phyloP scores from a whole-genome alignment of 2,113 vertebrate species.

The Cygnus buccinator region DNA sequence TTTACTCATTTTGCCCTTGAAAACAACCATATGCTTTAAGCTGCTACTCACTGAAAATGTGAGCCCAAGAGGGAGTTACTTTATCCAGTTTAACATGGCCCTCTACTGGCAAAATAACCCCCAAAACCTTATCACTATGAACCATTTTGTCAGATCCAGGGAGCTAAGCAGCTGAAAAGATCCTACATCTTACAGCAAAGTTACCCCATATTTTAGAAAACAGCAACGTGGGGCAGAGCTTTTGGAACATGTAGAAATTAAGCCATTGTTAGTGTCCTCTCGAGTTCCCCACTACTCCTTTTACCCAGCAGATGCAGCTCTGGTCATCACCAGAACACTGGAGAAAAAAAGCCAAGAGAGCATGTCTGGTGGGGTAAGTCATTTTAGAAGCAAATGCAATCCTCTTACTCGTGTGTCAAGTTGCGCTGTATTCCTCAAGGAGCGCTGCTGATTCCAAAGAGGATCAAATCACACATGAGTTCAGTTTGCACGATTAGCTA shows the following conservation, averaged over 20 bases:
- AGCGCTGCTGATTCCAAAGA: background rate
- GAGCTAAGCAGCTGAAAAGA: background rate
- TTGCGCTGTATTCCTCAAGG: background rate
- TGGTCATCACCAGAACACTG: background rate
- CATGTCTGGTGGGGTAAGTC: background rate
- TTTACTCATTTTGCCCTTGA: conserved; percentile 56
- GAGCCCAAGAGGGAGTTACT: conserved; percentile 8
- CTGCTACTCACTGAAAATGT: background rate
- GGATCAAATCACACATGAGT: background rate
- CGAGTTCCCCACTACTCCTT: background rate
- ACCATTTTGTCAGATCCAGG: background rate
- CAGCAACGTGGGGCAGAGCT: background rate
- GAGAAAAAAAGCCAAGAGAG: background rate
- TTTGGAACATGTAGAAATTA: conserved; percentile 19
- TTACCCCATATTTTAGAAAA: background rate
- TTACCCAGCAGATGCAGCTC: conserved; percentile 3
- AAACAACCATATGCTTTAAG: conserved; percentile 48
- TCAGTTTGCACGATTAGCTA: background rate
- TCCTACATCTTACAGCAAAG: background rate
- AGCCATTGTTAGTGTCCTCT: background rate
- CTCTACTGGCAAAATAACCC: conserved; percentile 77
- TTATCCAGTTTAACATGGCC: conserved; percentile 78
- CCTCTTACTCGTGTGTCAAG: background rate
- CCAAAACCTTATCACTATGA: background rate
- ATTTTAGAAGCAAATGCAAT: background rate